phyloP scores from a whole-genome alignment of 1,140 invertebrate species.

The Aphidius gifuensis region DNA sequence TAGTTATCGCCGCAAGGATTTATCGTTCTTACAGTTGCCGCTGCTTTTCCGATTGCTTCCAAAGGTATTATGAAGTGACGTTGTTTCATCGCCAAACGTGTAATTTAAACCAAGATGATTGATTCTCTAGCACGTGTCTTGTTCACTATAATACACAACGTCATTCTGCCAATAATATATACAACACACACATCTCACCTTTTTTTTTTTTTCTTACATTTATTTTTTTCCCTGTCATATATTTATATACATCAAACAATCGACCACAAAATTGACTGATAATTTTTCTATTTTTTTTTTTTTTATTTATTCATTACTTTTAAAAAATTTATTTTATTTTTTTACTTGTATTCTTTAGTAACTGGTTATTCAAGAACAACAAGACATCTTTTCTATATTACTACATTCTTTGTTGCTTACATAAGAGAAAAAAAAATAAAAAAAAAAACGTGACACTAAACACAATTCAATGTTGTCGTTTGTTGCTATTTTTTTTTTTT shows the following conservation, averaged over 20 bases:
- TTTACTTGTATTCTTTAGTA: not conserved
- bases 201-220: not conserved
- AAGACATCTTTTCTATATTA: too few species aligned
- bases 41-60: constrained; percentile 4
- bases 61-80: constrained; percentile 5
- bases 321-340: not conserved
- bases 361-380: too few species aligned
- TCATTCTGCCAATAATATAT: too few species aligned
- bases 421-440: too few species aligned
- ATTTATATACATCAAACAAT: not conserved
- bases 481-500: too few species aligned
- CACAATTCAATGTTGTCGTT: too few species aligned
- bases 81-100: constrained; percentile 2
- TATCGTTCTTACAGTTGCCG: constrained; percentile 9
- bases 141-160: not conserved
- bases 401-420: too few species aligned
- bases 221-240: not conserved
- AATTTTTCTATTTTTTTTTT: too few species aligned
- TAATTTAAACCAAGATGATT: constrained; percentile 13
- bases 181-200: not conserved
- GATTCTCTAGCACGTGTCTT: constrained; percentile 14
- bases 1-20: constrained; percentile 18
- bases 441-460: too few species aligned
- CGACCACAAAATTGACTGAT: not conserved
- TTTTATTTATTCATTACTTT: too few species aligned